Conservation (phyloP, 53 echinoderm and acorn worm species). For the Zoroaster sp. region DNA sequence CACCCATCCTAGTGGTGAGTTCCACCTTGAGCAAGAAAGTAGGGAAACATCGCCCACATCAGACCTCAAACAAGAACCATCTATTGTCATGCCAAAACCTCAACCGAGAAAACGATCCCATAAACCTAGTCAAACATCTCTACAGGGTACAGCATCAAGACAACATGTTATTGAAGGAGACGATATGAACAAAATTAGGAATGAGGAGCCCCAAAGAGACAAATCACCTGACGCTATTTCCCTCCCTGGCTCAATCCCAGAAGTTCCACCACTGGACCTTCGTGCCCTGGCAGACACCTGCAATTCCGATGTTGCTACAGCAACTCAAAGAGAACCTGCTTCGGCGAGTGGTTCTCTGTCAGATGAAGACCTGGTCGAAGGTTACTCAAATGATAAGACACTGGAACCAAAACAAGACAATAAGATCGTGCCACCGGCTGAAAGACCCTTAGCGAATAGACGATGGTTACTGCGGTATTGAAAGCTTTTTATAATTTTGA, state of each 20-base stretch:
- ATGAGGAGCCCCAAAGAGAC: neutral
- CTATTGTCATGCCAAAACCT: neutral
- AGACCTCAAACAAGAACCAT: neutral
- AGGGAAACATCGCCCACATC: neutral
- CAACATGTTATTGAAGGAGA: neutral
- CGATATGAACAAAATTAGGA: neutral
- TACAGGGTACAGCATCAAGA: neutral
- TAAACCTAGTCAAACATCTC: slow-evolving; percentile 11
- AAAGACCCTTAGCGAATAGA: neutral
- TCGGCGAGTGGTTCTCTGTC: neutral
- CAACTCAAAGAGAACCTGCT: neutral
- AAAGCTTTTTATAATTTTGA: too few species aligned
- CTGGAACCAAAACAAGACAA: neutral
- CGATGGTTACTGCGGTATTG: slow-evolving; percentile 16
- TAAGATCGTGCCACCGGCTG: neutral
- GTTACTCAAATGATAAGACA: neutral
- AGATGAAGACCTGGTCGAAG: slow-evolving; percentile 14
- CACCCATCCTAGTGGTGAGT: too few species aligned
- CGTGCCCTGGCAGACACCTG: neutral
- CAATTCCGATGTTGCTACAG: neutral
- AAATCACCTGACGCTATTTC: neutral
- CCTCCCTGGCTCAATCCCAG: slow-evolving; percentile 4
- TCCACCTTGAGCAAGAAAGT: neutral
- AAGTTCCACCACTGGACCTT: slow-evolving; percentile 41
- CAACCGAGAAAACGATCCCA: slow-evolving; percentile 1